Evolutionary conservation across 2,113 vertebrate species (phyloP).

Genomic region (Lynx canadensis): DNA sequence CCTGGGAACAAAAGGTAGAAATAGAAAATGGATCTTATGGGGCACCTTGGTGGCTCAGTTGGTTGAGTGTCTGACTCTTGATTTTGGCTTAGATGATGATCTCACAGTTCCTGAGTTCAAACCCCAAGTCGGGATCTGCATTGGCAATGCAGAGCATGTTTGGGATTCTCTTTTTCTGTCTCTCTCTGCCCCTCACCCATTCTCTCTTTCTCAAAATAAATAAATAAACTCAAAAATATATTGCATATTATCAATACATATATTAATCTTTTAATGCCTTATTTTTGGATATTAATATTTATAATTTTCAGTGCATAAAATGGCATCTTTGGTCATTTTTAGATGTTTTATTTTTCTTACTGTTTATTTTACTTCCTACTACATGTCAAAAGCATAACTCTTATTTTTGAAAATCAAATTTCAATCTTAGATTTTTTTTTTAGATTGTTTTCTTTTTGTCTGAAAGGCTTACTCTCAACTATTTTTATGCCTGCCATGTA

Average conservation of each 20-base stretch:
- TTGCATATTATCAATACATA: background rate
- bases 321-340: background rate
- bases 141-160: too few relatives aligned
- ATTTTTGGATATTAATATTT: background rate
- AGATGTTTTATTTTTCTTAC: background rate
- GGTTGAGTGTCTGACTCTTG: too few relatives aligned
- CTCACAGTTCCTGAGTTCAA: too few relatives aligned
- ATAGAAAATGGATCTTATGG: background rate
- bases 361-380: background rate
- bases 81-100: too few relatives aligned
- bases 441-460: background rate
- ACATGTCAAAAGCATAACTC: fast-evolving
- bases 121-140: too few relatives aligned
- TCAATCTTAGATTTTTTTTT: background rate
- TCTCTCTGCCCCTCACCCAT: too few relatives aligned
- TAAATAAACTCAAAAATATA: background rate
- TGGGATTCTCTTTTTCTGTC: too few relatives aligned
- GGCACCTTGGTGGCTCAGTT: too few relatives aligned
- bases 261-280: background rate
- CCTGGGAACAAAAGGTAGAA: background rate
- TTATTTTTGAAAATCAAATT: background rate
- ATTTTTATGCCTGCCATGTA: background rate
- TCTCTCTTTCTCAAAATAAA: too few relatives aligned
- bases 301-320: background rate
- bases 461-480: background rate